Base-by-base conservation (phyloP, 53 echinoderm and acorn worm species). In the Temnopleurus reevesii region DNA sequence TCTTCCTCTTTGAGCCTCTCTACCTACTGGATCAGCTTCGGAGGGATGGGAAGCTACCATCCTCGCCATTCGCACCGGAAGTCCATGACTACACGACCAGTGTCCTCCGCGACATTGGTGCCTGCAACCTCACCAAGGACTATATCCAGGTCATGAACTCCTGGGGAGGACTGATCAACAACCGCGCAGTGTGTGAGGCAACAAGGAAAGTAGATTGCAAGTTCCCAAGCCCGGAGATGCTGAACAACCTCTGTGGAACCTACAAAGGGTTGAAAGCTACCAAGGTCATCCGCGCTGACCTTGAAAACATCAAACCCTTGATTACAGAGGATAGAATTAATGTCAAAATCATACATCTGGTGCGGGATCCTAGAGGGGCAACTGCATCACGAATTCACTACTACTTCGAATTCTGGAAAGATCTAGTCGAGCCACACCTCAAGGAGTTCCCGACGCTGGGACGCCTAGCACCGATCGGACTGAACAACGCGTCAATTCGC, bases 1-100 rank as follows among this genome's bases (percentile, higher is more conserved):
- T 93, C 49, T 95, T 91, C 47, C 56, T 95, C 24, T 95, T 93
- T 56, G 95, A 95, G 66, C 95, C 95, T 0, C 84, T 95, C 5
- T 93, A 86, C 21, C 26, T 91, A 1, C 65, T 93, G 2, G 95
- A 95, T 24, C 29, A 1, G 1, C 29, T 86, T 7, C 46, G 86
- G 12, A 46, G 18, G 19, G 1, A 15, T 13, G 25, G 43, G 6
- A 45, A 30, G 19, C 61, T 86, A 29, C 86, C 86, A 0, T 31
- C 13, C 7, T 28, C 26, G 0, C 64, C 64, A 3, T 86, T 86
- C 26, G 26, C 86, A 4, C 4, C 8, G 7, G 66, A 81, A 26
- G 45, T 65, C 57, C 49, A 86, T 34, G 61, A 23, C 5, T 71
- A 85, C 18, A 66, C 90, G 46, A 55, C 47, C n/a, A 41, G 44